Evolutionary conservation across 2,888 invertebrate species (phyloP).

Genomic region (Drosophila borborema): DNA sequence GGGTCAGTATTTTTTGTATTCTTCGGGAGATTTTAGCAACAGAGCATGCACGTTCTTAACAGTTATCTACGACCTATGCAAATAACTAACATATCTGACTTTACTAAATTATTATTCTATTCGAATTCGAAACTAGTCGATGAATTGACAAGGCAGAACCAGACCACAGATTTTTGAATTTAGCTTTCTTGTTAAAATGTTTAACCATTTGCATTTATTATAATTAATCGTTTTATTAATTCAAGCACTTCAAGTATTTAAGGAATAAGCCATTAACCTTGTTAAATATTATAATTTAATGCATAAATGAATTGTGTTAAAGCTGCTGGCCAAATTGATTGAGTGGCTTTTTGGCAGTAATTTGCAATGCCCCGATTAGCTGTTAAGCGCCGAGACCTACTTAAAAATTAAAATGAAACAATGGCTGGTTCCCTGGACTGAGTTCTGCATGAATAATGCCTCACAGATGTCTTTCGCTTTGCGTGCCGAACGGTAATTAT

Average conservation of each 20-base stretch:
- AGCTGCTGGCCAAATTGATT: conserved; percentile 34
- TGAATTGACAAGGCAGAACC: neutral
- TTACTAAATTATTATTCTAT: neutral
- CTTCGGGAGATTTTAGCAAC: too few species aligned
- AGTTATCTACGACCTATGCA: too few species aligned
- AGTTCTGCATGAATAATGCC: conserved; percentile 43
- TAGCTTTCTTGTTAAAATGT: neutral
- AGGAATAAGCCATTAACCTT: neutral
- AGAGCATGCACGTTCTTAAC: too few species aligned
- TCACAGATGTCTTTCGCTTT: conserved; percentile 41
- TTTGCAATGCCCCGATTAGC: conserved; percentile 27
- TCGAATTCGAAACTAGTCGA: neutral
- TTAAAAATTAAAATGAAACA: conserved; percentile 59
- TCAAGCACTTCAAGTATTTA: neutral
- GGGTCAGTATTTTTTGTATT: too few species aligned
- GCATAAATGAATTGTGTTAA: conserved; percentile 17
- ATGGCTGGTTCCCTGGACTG: conserved; percentile 16
- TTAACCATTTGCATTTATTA: neutral
- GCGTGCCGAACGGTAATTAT: conserved; percentile 73
- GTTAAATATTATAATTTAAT: conserved; percentile 1
- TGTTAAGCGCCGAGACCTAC: conserved; percentile 27
- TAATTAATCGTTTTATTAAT: neutral
- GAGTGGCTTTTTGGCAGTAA: conserved; percentile 32
- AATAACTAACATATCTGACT: neutral
- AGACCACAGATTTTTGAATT: neutral